A percentile compares a stretch with the other conserved stretches of the same genome.
Evolutionary conservation across 2,797 vertebrate genomes (phyloP).

Genomic region (Sebastes diaconus): DNA sequence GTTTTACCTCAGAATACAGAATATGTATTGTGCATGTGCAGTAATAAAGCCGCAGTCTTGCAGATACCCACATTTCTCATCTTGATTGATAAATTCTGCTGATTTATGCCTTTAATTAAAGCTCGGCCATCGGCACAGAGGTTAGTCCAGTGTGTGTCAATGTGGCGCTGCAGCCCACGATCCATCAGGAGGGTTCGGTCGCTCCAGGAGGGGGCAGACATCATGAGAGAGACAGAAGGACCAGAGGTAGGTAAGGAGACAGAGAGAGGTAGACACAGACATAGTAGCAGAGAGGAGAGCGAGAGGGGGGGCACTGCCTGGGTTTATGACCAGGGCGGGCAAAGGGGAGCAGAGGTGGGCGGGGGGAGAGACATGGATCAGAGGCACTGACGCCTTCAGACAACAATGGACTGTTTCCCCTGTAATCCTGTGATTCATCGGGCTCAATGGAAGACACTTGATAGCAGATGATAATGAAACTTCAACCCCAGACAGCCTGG

Average conservation of each 20-base stretch:
- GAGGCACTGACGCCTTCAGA: conserved; percentile 74
- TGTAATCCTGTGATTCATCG: conserved; percentile 76
- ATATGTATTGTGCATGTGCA: background rate
- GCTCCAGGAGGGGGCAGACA: conserved; percentile 33
- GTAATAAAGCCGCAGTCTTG: background rate
- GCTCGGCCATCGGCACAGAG: conserved; percentile 9
- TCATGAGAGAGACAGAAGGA: conserved; percentile 17
- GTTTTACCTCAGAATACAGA: background rate
- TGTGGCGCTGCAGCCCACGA: conserved; percentile 46
- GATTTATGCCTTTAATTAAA: conserved; percentile 65
- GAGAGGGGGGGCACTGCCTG: conserved; percentile 34
- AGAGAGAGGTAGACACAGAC: conserved; percentile 3
- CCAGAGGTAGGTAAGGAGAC: conserved; percentile 14
- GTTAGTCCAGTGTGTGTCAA: conserved; percentile 41
- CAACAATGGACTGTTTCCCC: conserved; percentile 76
- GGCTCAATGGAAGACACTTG: conserved; percentile 74
- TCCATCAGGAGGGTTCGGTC: conserved; percentile 41
- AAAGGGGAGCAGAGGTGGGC: conserved; percentile 45
- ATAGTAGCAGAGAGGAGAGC: conserved; percentile 18
- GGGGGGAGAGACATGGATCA: conserved; percentile 64
- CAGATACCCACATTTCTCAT: conserved; percentile 1
- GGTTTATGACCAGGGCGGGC: conserved; percentile 62
- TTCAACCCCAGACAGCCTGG: conserved; percentile 73
- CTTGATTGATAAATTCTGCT: conserved; percentile 38
- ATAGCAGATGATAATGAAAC: conserved; percentile 77